Percentiles rank a stretch among this genome's conserved stretches.
phyloP scores from a whole-genome alignment of 2,888 invertebrate species.

The Eristalinus sepulchralis region DNA sequence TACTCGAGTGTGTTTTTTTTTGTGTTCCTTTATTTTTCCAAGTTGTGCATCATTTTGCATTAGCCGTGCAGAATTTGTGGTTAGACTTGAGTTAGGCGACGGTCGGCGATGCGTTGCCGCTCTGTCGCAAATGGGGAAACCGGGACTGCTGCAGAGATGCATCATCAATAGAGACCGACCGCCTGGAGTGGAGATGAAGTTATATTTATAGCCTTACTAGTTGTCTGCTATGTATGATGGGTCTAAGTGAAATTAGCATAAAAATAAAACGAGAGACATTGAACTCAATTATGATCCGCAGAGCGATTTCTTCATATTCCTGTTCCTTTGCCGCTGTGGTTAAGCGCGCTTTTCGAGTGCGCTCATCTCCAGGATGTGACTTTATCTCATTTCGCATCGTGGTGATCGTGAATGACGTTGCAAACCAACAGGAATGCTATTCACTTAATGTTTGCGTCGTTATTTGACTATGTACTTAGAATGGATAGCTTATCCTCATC shows the following conservation, averaged over 20 bases:
- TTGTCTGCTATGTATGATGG: background rate
- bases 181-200: background rate
- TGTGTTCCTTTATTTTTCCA: background rate
- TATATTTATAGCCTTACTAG: background rate
- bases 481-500: too few relatives aligned
- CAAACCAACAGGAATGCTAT: background rate
- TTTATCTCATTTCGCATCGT: background rate
- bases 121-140: background rate
- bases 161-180: slow-evolving; percentile 36
- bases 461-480: too few relatives aligned
- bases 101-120: background rate
- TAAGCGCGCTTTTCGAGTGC: background rate
- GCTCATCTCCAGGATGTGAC: background rate
- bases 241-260: slow-evolving; percentile 43
- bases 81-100: slow-evolving; percentile 6
- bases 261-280: slow-evolving; percentile 40
- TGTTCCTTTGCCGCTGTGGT: background rate
- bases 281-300: slow-evolving; percentile 22
- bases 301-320: background rate
- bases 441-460: too few relatives aligned
- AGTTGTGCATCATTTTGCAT: background rate
- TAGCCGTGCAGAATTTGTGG: slow-evolving; percentile 1
- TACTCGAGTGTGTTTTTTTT: slow-evolving; percentile 3
- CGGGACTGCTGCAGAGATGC: background rate
- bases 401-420: background rate